These are phyloP conservation scores for Tadarida brasiliensis DNA, from an alignment of 2,797 vertebrate genomes.

Conservation along the genomic window DNA sequence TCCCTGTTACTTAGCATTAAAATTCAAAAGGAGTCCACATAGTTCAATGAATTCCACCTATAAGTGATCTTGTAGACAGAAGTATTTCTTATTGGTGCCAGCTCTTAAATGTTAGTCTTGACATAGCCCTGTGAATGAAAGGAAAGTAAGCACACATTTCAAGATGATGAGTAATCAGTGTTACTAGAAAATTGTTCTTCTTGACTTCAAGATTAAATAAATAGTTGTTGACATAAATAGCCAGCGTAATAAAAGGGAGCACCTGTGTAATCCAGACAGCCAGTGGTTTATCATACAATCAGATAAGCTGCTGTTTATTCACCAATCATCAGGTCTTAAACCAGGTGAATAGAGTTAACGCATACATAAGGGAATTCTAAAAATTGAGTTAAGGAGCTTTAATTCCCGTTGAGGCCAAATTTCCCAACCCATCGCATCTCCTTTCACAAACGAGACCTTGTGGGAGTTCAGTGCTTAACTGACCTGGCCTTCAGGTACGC, in stretches of 20 bases:
- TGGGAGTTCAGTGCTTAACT: neutral
- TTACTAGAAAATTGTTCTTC: slow-evolving; percentile 48
- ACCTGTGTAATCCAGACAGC: neutral
- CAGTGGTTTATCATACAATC: neutral
- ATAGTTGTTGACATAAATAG: slow-evolving; percentile 47
- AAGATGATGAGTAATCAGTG: slow-evolving; percentile 37
- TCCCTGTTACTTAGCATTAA: slow-evolving; percentile 45
- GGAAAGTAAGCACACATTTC: slow-evolving; percentile 25
- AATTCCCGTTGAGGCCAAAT: neutral
- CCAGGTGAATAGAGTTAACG: neutral
- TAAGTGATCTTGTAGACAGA: neutral
- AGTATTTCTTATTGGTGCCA: neutral
- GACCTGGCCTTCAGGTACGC: neutral
- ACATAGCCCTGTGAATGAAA: neutral
- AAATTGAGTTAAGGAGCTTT: neutral
- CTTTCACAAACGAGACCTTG: neutral
- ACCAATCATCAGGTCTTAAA: neutral
- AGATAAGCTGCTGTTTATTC: slow-evolving; percentile 13
- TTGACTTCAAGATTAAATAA: slow-evolving; percentile 61
- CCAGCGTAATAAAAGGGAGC: neutral
- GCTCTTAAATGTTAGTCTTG: slow-evolving; percentile 8
- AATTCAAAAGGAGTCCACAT: neutral
- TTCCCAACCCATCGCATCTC: neutral
- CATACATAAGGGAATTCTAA: neutral
- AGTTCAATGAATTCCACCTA: neutral